Evolutionary conservation across 2,113 vertebrate species (phyloP).

Genomic region (Xiphophorus hellerii): DNA sequence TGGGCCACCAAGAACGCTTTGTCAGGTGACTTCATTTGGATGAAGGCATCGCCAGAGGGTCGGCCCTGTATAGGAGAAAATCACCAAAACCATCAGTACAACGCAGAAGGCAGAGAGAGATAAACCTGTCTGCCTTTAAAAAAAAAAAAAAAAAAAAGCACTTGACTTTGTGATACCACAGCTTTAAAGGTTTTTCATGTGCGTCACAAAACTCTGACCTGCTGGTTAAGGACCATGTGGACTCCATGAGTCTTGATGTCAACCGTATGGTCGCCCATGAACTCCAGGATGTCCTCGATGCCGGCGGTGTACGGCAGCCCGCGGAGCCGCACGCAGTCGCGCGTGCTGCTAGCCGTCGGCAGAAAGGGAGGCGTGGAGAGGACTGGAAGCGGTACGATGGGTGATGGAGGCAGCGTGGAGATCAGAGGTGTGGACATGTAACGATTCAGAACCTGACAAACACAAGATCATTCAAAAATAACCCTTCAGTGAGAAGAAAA

Average conservation of each 20-base stretch:
- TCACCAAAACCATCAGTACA: background rate
- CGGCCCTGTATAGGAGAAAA: conserved; percentile 83
- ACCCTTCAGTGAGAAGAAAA: background rate
- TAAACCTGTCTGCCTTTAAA: background rate
- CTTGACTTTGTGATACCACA: background rate
- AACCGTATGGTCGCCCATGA: conserved; percentile 90
- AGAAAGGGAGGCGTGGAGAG: conserved; percentile 87
- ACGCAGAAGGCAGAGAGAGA: background rate
- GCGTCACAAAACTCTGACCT: conserved; percentile 77
- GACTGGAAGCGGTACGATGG: conserved; percentile 86
- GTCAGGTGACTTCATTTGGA: conserved; percentile 95
- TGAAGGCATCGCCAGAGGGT: conserved; percentile 95
- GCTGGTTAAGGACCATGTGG: conserved; percentile 98
- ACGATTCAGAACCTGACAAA: conserved; percentile 89
- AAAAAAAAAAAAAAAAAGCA: too few relatives aligned
- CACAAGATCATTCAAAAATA: background rate
- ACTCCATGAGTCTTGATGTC: conserved; percentile 97
- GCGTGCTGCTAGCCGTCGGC: conserved; percentile 78
- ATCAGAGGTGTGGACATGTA: conserved; percentile 94
- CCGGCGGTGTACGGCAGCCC: conserved; percentile 93
- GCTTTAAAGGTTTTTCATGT: background rate
- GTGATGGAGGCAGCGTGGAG: conserved; percentile 87
- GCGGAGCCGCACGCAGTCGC: conserved; percentile 91
- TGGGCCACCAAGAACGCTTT: conserved; percentile 91
- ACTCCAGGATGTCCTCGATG: conserved; percentile 95